These are phyloP conservation scores for Lacerta viridis DNA, from an alignment of 2,797 vertebrate species.

Conservation along the genomic window DNA sequence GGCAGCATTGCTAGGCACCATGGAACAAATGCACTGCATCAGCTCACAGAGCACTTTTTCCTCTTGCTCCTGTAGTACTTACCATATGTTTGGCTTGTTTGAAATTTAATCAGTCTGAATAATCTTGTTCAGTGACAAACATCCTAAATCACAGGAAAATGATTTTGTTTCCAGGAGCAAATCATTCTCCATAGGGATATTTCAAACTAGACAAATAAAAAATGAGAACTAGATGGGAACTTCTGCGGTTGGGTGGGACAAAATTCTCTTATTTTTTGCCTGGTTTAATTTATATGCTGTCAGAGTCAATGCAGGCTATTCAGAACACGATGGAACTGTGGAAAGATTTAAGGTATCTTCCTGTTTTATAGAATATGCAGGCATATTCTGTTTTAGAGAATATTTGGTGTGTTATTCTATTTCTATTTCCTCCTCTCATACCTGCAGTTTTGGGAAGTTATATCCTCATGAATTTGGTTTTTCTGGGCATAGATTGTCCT, in stretches of 20 bases:
- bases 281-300: slow-evolving; percentile 67
- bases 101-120: slow-evolving; percentile 76
- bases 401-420: not conserved
- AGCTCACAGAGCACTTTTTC: slow-evolving; percentile 59
- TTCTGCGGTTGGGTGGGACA: slow-evolving; percentile 50
- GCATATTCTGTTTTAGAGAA: too few species aligned
- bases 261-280: slow-evolving; percentile 59
- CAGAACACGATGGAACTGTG: slow-evolving; percentile 56
- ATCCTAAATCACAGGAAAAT: slow-evolving; percentile 71
- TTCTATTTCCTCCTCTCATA: not conserved
- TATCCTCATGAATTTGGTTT: not conserved
- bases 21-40: slow-evolving; percentile 48
- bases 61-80: slow-evolving; percentile 69
- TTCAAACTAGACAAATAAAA: slow-evolving; percentile 72
- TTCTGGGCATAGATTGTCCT: not conserved
- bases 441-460: not conserved
- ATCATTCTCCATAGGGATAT: slow-evolving; percentile 63
- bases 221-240: slow-evolving; percentile 68
- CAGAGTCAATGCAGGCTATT: slow-evolving; percentile 56
- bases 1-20: slow-evolving; percentile 33
- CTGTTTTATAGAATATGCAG: not conserved
- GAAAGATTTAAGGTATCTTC: not conserved
- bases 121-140: slow-evolving; percentile 74
- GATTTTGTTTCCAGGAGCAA: slow-evolving; percentile 71
- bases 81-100: slow-evolving; percentile 69